phyloP scores from a whole-genome alignment of 2,888 invertebrate species.

The Gymnocheta viridis region DNA sequence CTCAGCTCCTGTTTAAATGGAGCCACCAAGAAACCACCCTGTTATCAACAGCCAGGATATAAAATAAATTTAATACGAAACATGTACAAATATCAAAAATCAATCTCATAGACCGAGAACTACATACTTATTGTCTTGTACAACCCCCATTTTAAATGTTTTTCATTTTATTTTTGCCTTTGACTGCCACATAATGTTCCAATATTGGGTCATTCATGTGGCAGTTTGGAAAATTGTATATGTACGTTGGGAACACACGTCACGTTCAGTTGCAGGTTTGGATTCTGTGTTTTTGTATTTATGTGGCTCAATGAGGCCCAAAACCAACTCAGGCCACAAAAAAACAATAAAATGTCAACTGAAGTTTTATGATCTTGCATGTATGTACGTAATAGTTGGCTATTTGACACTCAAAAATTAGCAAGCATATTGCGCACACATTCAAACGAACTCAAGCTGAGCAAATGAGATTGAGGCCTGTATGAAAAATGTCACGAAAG shows the following conservation, averaged over 20 bases:
- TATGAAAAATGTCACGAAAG: neutral
- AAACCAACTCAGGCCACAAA: conserved; percentile 66
- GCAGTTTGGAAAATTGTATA: conserved; percentile 47
- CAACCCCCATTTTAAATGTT: conserved; percentile 47
- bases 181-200: conserved; percentile 63
- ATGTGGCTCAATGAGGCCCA: conserved; percentile 64
- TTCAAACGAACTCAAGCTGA: neutral
- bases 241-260: neutral
- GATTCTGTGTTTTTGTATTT: neutral
- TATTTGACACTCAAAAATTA: conserved; percentile 25
- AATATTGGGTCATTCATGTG: conserved; percentile 64
- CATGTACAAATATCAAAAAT: conserved; percentile 61
- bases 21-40: conserved; percentile 17
- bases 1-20: neutral
- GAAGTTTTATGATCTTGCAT: conserved; percentile 44
- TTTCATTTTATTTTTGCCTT: conserved; percentile 9
- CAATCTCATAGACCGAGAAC: conserved; percentile 60
- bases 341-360: conserved; percentile 67
- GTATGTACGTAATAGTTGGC: neutral
- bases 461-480: too few relatives aligned
- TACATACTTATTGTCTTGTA: conserved; percentile 14
- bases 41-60: neutral
- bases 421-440: neutral
- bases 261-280: neutral
- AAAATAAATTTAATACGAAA: conserved; percentile 52